Percentiles rank a stretch among this genome's conserved stretches.
phyloP scores from a whole-genome alignment of 2,888 invertebrate genomes.

The Leptinotarsa juncta region DNA sequence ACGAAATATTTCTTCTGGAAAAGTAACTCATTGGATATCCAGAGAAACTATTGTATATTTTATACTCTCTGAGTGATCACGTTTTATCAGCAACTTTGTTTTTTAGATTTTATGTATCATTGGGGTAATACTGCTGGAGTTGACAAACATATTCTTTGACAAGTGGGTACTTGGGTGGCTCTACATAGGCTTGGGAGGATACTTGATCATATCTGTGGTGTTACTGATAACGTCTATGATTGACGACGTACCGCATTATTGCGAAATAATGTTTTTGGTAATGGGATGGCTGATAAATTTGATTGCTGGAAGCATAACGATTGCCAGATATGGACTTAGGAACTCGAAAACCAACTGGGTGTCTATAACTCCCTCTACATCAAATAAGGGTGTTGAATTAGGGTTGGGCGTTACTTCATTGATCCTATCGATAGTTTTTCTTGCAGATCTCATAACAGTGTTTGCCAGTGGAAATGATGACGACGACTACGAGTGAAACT shows the following conservation, averaged over 20 bases:
- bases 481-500: neutral
- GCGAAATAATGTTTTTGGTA: slow-evolving; percentile 19
- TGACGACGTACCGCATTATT: slow-evolving; percentile 12
- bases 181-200: slow-evolving; percentile 25
- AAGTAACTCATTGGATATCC: too few relatives aligned
- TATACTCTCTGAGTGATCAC: too few relatives aligned
- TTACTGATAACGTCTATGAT: slow-evolving; percentile 1
- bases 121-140: slow-evolving; percentile 13
- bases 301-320: slow-evolving; percentile 16
- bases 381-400: neutral
- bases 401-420: slow-evolving; percentile 1
- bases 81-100: too few relatives aligned
- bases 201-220: slow-evolving; percentile 18
- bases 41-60: too few relatives aligned
- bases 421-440: neutral
- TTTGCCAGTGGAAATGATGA: neutral
- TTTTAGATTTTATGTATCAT: slow-evolving; percentile 26
- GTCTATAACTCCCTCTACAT: neutral
- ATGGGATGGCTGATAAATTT: slow-evolving; percentile 26
- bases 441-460: slow-evolving; percentile 13
- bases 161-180: slow-evolving; percentile 22
- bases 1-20: too few relatives aligned
- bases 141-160: slow-evolving; percentile 7
- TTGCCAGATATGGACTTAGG: slow-evolving; percentile 22
- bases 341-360: neutral